Evolutionary conservation across 2,888 invertebrate species (phyloP), one percentile per base, ranked within the genome.

Genomic region (Lordiphosa andalusiaca): DNA sequence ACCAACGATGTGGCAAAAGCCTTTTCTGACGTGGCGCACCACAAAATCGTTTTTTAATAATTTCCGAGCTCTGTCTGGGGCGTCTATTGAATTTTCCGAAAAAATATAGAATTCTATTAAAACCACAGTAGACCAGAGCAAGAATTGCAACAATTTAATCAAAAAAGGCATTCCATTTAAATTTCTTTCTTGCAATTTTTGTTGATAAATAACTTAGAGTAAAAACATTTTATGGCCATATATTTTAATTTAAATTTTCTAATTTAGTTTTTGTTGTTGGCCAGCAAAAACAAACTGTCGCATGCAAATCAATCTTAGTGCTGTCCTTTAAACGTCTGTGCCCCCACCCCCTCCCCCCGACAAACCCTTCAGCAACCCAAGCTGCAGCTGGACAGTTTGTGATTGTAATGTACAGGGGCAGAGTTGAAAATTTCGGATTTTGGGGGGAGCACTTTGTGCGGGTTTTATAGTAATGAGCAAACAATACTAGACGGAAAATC

Each of bases 31-130:
- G 59, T 61, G 42, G 16, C 33, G 53, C 30, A 30, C 85, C 76
- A 55, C 85, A 80, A 77, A 80, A 85, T 85, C 84, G 85, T 71
- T 77, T 80, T 68, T 80, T 83, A 80, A 83, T 85, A 85, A 68
- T 71, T 63, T 66, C 37, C 25, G 12, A 44, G 33, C 49, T 48
- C 5, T 23, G 67, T 60, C 13, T 67, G 16, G 33, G 39, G 50
- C 46, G 44, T 63, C 62, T 67, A 63, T 67, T 67, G 62, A 63
- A 59, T 63, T 67, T 67, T 36, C 44, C 46, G 36, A 67, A 67
- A 63, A 68, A 59, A 65, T 55, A 60, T 53, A 13, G 44, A 65
- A 65, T 60, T 65, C 55, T 66, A 54, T 46, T 35, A 21, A 54
- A 65, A 64, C 54, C 65, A 39, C 44, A 33, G 16, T 49, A 25